These are phyloP conservation scores for Drosophila novamexicana DNA, from an alignment of 1,140 invertebrate genomes.

Conservation along the genomic window DNA sequence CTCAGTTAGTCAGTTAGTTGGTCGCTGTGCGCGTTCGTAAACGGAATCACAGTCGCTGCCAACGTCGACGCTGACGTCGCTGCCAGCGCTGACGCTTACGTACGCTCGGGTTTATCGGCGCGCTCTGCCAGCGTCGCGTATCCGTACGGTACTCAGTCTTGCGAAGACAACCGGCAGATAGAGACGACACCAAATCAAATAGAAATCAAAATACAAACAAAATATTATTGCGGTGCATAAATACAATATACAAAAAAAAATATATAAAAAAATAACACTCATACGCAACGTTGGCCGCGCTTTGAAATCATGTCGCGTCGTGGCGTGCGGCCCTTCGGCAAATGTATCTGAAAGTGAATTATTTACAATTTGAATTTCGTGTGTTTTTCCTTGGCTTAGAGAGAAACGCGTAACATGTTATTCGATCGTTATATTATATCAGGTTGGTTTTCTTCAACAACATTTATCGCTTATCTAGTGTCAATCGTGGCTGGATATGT, in stretches of 20 bases:
- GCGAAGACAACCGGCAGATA: conserved; percentile 83
- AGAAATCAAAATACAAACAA: conserved; percentile 7
- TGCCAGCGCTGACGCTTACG: conserved; percentile 22
- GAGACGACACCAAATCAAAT: conserved; percentile 66
- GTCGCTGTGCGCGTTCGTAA: conserved; percentile 58
- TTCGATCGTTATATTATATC: conserved; percentile 80
- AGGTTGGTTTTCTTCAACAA: conserved; percentile 64
- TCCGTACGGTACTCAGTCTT: conserved; percentile 75
- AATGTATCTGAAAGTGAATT: conserved; percentile 27
- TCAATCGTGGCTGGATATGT: conserved; percentile 14
- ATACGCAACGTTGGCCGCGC: conserved; percentile 39
- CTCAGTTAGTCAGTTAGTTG: conserved; percentile 70
- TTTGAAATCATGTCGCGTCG: conserved; percentile 52
- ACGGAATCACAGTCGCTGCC: conserved; percentile 53
- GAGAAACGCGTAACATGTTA: conserved; percentile 63
- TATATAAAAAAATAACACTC: background rate
- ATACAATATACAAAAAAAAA: conserved; percentile 17
- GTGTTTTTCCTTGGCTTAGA: conserved; percentile 65
- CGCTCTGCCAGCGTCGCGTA: conserved; percentile 63
- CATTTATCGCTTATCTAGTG: conserved; percentile 10
- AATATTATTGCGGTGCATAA: conserved; percentile 2
- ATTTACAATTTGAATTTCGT: conserved; percentile 23
- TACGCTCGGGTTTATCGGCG: conserved; percentile 44
- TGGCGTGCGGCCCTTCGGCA: conserved; percentile 47
- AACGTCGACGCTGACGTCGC: conserved; percentile 9